Conservation (phyloP, 2,888 invertebrate genomes). For the Empis stercorea region DNA sequence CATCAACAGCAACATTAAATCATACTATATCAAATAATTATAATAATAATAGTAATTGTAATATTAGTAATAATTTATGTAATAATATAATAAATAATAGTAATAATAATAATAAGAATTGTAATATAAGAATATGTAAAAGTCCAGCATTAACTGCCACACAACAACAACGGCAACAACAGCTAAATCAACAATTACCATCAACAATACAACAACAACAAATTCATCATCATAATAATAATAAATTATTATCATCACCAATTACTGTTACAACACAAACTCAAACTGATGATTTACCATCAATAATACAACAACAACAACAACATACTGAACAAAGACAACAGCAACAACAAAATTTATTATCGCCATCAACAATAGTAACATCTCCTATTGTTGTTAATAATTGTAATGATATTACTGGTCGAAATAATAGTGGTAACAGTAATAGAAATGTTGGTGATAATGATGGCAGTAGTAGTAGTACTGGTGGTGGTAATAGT, state of each 20-base stretch:
- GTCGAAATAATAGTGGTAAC: conserved; percentile 6
- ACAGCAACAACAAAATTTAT: conserved; percentile 5
- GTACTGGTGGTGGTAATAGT: conserved; percentile 13
- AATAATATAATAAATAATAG: conserved; percentile 10
- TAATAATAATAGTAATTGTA: conserved; percentile 11
- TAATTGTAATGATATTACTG: not conserved
- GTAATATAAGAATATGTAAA: conserved; percentile 13
- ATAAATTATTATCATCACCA: conserved; percentile 10
- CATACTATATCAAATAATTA: conserved; percentile 3
- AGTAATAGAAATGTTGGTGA: conserved; percentile 6
- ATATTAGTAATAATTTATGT: conserved; percentile 11
- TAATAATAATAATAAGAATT: conserved; percentile 15
- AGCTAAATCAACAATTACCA: conserved; percentile 7
- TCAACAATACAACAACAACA: not conserved
- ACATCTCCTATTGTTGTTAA: conserved; percentile 8
- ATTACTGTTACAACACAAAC: conserved; percentile 31
- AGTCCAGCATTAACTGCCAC: conserved; percentile 15
- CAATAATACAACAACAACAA: conserved; percentile 9
- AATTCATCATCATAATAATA: not conserved
- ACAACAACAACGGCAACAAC: conserved; percentile 15
- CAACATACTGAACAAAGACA: conserved; percentile 7
- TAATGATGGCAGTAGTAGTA: conserved; percentile 8
- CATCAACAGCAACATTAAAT: conserved; percentile 7
- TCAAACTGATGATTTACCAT: conserved; percentile 27
- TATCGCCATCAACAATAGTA: conserved; percentile 8